These are phyloP conservation scores for Syritta pipiens DNA, from an alignment of 2,888 invertebrate species.

Conservation along the genomic window DNA sequence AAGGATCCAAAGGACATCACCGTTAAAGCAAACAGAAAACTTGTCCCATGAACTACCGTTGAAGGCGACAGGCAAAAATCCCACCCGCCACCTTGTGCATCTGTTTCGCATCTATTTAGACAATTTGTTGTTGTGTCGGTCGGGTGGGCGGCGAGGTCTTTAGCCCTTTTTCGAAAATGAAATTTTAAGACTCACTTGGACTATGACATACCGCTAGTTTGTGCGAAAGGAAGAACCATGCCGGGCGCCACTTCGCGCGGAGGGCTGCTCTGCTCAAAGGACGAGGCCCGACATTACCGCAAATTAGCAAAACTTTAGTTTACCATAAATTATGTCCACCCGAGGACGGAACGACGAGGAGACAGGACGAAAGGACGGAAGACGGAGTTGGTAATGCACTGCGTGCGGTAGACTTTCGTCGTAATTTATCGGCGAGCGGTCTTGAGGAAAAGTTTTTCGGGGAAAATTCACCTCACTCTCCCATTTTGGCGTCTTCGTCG, in stretches of 20 bases:
- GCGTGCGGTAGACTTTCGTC: constrained; percentile 63
- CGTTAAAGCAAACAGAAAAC: constrained; percentile 44
- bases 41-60: constrained; percentile 33
- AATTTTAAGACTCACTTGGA: constrained; percentile 57
- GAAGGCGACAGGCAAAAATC: constrained; percentile 33
- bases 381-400: constrained; percentile 61
- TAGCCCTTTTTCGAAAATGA: constrained; percentile 53
- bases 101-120: constrained; percentile 62
- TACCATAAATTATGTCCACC: constrained; percentile 70
- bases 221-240: no score
- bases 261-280: constrained; percentile 2
- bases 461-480: background rate
- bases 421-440: constrained; percentile 67
- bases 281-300: constrained; percentile 75
- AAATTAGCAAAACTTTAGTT: constrained; percentile 79
- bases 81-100: constrained; percentile 19
- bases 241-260: no score
- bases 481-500: background rate
- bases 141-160: constrained; percentile 11
- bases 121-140: constrained; percentile 39
- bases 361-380: no score
- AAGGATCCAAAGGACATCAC: constrained; percentile 37
- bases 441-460: constrained; percentile 61
- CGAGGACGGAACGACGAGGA: no score
- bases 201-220: constrained; percentile 47